phyloP scores from a whole-genome alignment of 2,888 invertebrate genomes.

The Liopterus haemorrhoidalis region DNA sequence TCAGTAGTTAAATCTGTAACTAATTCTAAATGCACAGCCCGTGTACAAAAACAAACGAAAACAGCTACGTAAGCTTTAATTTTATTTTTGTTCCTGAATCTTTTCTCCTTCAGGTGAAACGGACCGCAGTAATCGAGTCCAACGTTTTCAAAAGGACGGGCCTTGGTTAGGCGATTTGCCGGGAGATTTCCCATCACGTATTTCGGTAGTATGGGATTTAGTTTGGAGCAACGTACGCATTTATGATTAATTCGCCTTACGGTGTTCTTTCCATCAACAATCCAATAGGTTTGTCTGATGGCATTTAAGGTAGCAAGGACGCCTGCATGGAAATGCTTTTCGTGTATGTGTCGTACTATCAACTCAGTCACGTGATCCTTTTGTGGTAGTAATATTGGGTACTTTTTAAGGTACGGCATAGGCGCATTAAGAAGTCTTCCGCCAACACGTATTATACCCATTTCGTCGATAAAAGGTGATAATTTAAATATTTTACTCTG shows the following conservation, averaged over 20 bases:
- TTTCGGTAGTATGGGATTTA: neutral
- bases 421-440: conserved; percentile 1
- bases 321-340: conserved; percentile 14
- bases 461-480: conserved; percentile 2
- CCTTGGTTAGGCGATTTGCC: neutral
- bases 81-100: conserved; percentile 12
- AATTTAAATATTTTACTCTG: neutral
- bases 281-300: conserved; percentile 24
- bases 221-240: conserved; percentile 19
- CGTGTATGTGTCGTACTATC: conserved; percentile 3
- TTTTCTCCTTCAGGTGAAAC: conserved; percentile 22
- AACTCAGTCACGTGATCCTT: conserved; percentile 1
- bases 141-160: conserved; percentile 12
- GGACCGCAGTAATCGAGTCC: conserved; percentile 26
- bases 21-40: conserved; percentile 12
- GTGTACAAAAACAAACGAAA: conserved; percentile 21
- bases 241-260: conserved; percentile 15
- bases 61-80: conserved; percentile 20
- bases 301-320: conserved; percentile 5
- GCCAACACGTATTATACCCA: neutral
- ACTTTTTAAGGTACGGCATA: neutral
- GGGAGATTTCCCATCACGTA: conserved; percentile 32
- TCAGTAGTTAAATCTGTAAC: conserved; percentile 16
- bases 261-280: conserved; percentile 19
- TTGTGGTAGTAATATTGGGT: neutral